A percentile compares a stretch with the other conserved stretches of the same genome.
Conservation (phyloP, 1,140 invertebrate genomes). For the Armadillidium nasatum region DNA sequence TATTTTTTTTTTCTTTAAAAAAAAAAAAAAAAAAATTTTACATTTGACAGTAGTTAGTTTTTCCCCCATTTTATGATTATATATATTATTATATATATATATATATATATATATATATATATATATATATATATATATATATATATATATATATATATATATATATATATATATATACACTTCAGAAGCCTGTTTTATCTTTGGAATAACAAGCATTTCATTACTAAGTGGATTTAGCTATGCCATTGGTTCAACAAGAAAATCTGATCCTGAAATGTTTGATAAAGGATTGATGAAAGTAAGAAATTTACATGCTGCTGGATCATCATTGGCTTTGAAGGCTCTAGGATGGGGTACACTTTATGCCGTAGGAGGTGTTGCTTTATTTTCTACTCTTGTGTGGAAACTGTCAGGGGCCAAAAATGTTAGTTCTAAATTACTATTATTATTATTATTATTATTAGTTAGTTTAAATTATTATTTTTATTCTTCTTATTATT, state of each 20-base stretch:
- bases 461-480: too few species aligned
- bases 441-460: constrained; percentile 2
- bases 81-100: too few species aligned
- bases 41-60: too few species aligned
- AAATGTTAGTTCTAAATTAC: constrained; percentile 55
- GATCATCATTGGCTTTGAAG: constrained; percentile 68
- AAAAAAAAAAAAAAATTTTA: too few species aligned
- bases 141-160: too few species aligned
- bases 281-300: constrained; percentile 64
- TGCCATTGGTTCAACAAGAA: constrained; percentile 69
- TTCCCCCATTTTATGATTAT: too few species aligned
- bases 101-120: too few species aligned
- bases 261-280: constrained; percentile 72
- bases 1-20: too few species aligned
- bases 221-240: constrained; percentile 73
- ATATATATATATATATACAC: too few species aligned
- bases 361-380: constrained; percentile 75
- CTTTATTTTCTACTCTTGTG: constrained; percentile 71
- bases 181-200: constrained; percentile 68
- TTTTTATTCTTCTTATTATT: background rate
- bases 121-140: too few species aligned
- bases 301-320: constrained; percentile 65
- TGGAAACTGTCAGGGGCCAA: constrained; percentile 84
- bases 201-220: constrained; percentile 70
- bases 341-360: constrained; percentile 81